phyloP scores from a whole-genome alignment of 2,113 vertebrate genomes.

The Menidia beryllina region DNA sequence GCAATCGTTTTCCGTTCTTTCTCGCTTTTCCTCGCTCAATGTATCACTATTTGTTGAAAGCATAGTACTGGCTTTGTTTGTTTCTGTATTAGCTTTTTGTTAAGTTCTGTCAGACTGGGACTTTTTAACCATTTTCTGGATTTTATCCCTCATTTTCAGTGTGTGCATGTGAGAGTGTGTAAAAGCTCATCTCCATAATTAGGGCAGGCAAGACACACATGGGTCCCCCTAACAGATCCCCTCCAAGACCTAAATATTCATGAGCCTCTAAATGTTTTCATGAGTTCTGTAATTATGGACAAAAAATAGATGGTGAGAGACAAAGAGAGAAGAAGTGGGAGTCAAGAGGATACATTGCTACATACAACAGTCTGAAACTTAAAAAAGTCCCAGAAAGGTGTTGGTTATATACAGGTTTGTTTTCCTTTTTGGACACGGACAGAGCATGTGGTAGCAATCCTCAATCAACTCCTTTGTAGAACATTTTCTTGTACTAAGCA shows the following conservation, averaged over 20 bases:
- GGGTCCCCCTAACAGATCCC: conserved; percentile 73
- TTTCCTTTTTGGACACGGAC: not conserved
- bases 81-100: conserved; percentile 40
- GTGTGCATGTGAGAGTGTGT: conserved; percentile 1
- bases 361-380: conserved; percentile 18
- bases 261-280: conserved; percentile 74
- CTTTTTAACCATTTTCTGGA: conserved; percentile 61
- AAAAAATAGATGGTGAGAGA: conserved; percentile 55
- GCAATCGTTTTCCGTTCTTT: too few species aligned
- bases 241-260: conserved; percentile 77
- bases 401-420: not conserved
- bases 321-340: conserved; percentile 39
- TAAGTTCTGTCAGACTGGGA: conserved; percentile 43
- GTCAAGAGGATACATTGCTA: conserved; percentile 22
- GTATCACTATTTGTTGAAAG: conserved; percentile 18
- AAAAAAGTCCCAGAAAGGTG: not conserved
- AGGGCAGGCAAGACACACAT: conserved; percentile 69
- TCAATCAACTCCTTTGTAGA: not conserved
- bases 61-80: conserved; percentile 27
- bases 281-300: conserved; percentile 71
- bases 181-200: conserved; percentile 69
- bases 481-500: not conserved
- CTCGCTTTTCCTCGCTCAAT: not conserved
- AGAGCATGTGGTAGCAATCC: not conserved
- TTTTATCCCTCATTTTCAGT: conserved; percentile 17